Conservation (phyloP, 92 coral and sea anemone genomes). For the Heliopora coerulea region DNA sequence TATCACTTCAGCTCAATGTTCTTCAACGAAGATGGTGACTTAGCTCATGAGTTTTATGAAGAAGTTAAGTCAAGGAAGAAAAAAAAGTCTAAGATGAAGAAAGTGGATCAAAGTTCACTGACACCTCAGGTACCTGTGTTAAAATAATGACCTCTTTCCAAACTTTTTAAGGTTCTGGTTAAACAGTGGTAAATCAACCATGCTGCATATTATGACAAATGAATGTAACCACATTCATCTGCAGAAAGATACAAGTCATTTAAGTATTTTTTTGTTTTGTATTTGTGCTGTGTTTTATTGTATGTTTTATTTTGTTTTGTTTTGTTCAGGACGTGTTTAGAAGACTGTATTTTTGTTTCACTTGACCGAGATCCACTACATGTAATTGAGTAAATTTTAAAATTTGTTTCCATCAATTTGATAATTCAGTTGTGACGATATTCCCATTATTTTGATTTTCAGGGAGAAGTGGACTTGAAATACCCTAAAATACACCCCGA, state of each 20-base stretch:
- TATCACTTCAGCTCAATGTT: constrained; percentile 74
- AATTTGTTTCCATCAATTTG: neutral
- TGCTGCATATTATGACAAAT: neutral
- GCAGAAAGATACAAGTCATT: too few species aligned
- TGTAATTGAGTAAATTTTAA: neutral
- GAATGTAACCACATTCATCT: neutral
- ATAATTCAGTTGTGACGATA: too few species aligned
- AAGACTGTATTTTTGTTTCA: too few species aligned
- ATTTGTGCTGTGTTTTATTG: too few species aligned
- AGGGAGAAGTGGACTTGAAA: constrained; percentile 75
- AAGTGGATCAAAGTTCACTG: constrained; percentile 45
- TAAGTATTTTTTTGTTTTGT: too few species aligned
- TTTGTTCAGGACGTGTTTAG: too few species aligned
- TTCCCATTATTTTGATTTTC: neutral
- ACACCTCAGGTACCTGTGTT: constrained; percentile 13
- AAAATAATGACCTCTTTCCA: too few species aligned
- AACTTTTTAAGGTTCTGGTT: neutral
- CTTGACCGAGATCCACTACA: too few species aligned
- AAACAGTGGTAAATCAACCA: neutral
- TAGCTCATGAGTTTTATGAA: constrained; percentile 98
- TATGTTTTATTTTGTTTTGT: too few species aligned
- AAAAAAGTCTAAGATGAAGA: constrained; percentile 79
- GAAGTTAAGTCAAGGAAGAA: constrained; percentile 77
- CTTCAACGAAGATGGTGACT: constrained; percentile 97
- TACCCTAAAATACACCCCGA: constrained; percentile 84